These are phyloP conservation scores for Ploceus nigricollis DNA, from an alignment of 2,113 vertebrate genomes.

Conservation along the genomic window DNA sequence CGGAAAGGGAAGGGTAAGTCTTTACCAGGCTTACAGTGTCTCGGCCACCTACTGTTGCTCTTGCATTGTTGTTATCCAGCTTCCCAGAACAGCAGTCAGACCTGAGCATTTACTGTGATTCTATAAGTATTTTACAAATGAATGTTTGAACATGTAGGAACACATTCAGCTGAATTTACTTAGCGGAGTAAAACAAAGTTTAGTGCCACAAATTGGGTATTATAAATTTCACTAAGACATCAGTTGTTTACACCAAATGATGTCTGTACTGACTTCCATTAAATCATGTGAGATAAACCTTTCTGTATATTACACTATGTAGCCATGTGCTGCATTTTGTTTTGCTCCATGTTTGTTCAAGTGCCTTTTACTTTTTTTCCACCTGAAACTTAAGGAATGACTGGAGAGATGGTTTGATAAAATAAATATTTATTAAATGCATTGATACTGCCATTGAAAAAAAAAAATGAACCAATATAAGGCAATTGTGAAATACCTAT, in stretches of 20 bases:
- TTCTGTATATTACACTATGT: neutral
- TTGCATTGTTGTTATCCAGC: neutral
- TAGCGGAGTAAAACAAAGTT: neutral
- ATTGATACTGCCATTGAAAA: neutral
- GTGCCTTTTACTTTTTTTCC: accelerated
- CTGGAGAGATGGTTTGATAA: neutral
- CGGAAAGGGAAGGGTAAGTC: neutral
- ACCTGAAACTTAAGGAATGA: neutral
- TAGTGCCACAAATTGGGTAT: neutral
- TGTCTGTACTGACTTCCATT: neutral
- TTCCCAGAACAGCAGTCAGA: neutral
- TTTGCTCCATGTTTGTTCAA: neutral
- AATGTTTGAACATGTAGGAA: neutral
- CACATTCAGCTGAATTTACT: neutral
- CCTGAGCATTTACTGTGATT: neutral
- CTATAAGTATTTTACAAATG: neutral
- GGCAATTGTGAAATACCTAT: neutral
- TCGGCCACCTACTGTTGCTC: neutral
- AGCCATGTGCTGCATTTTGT: neutral
- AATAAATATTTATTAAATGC: neutral
- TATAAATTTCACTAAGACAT: neutral
- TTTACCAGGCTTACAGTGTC: neutral
- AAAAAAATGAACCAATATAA: neutral
- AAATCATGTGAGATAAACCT: neutral
- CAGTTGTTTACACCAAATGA: neutral